Evolutionary conservation across 2,113 vertebrate genomes (phyloP), one percentile per base, ranked within the genome.

Genomic region (Malurus melanocephalus): DNA sequence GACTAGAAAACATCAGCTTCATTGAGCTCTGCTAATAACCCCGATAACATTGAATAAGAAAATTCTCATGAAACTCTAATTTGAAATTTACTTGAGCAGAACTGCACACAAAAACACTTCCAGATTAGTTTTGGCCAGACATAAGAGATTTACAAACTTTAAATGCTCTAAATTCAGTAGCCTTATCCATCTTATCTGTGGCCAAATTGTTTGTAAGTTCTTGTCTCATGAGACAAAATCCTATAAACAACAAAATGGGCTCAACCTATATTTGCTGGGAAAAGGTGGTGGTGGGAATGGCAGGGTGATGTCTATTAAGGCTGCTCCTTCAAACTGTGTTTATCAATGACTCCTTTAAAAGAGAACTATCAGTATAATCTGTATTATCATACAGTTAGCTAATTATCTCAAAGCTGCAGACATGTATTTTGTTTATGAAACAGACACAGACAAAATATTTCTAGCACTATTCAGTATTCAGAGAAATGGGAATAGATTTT

Each of bases 21-120:
- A 51, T 1, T 40, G 59, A 81, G 35, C 45, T 83, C 68, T 94
- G 59, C 4, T 2, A 55, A 53, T 18, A 18, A 71, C 38, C 43
- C 5, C 3, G 0, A 13, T 43, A 13, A 49, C 65, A 52, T 0
- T 0, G 2, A 73, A 11, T 51, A 92, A 78, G 46, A 72, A 87
- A 76, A 83, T 38, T 21, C 35, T 68, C 55, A 61, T 38, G 51
- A 71, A 76, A 57, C 6, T 22, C 5, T 52, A 23, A 57, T 20
- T 43, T 40, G 16, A 79, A 64, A 57, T 49, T 85, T 57, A 74
- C 17, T 69, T 28, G 3, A 67, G 40, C 32, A 76, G 19, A 46
- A 45, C 24, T 57, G 55, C 22, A 46, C 16, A 77, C 23, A 79
- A 52, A 56, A 88, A 14, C 15, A 53, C 15, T 53, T 65, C 13